Conservation (phyloP, 2,113 vertebrate genomes). For the Microcebus ravelobensis region DNA sequence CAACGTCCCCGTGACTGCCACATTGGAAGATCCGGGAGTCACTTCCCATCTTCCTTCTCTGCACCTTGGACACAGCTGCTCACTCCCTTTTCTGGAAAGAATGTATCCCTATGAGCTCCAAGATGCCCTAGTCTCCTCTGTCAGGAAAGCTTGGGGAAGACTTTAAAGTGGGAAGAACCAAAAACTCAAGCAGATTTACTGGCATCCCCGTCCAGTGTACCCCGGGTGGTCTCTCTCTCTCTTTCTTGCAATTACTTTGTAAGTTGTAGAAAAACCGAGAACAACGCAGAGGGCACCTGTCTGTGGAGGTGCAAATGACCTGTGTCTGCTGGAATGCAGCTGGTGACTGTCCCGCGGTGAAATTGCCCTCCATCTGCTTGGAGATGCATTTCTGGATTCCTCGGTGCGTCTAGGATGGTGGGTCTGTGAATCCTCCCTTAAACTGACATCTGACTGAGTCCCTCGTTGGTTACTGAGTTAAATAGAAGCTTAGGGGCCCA, state of each 20-base stretch:
- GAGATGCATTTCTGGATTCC: background rate
- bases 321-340: accelerated
- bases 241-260: background rate
- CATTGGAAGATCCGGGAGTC: background rate
- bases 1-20: too few species aligned
- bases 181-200: background rate
- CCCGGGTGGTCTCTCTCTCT: accelerated
- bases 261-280: background rate
- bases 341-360: background rate
- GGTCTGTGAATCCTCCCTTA: background rate
- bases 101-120: background rate
- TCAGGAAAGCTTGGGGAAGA: background rate
- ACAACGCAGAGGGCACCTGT: too few species aligned
- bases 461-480: background rate
- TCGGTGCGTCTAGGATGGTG: background rate
- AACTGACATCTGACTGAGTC: background rate
- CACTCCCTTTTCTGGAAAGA: background rate
- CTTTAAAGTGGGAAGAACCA: background rate
- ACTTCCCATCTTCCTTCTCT: accelerated
- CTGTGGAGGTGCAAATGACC: background rate
- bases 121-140: background rate
- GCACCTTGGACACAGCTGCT: background rate
- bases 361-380: accelerated
- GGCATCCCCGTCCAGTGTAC: accelerated
- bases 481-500: accelerated